Evolutionary conservation across 2,888 invertebrate genomes (phyloP).

Genomic region (Eupithecia vulgata): DNA sequence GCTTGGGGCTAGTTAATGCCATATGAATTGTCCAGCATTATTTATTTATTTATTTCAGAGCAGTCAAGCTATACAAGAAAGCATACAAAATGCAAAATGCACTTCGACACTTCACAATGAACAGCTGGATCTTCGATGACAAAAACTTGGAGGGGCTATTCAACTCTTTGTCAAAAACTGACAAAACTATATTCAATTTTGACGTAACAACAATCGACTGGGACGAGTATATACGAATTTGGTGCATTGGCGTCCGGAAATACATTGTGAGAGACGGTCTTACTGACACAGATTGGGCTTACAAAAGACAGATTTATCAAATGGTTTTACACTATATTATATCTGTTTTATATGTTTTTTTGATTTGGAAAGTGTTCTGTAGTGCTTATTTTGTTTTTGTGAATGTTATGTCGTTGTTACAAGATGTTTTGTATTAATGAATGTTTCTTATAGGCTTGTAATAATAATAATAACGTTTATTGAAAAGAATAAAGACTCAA

Average conservation of each 20-base stretch:
- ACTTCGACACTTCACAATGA: conserved; percentile 36
- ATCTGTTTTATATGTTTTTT: background rate
- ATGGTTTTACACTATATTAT: conserved; percentile 21
- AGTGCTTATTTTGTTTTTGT: background rate
- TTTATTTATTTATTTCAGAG: conserved; percentile 37
- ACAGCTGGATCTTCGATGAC: conserved; percentile 43
- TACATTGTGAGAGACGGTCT: background rate
- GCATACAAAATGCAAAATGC: conserved; percentile 35
- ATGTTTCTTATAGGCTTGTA: too few relatives aligned
- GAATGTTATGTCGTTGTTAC: background rate
- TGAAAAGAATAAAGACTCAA: too few relatives aligned
- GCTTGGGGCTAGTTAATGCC: background rate
- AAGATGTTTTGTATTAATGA: too few relatives aligned
- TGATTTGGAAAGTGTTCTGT: conserved; percentile 12
- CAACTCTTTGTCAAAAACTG: conserved; percentile 39
- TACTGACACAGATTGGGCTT: conserved; percentile 29
- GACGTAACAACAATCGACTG: conserved; percentile 42
- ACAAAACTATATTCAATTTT: conserved; percentile 46
- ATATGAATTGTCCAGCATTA: background rate
- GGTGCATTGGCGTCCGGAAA: background rate
- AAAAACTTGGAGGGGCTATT: conserved; percentile 36
- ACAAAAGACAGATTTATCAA: conserved; percentile 42
- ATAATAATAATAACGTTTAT: too few relatives aligned
- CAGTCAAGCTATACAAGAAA: conserved; percentile 48
- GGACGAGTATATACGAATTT: conserved; percentile 29